These are phyloP conservation scores for Megalurothrips usitatus DNA, from an alignment of 2,888 invertebrate genomes.

Conservation along the genomic window DNA sequence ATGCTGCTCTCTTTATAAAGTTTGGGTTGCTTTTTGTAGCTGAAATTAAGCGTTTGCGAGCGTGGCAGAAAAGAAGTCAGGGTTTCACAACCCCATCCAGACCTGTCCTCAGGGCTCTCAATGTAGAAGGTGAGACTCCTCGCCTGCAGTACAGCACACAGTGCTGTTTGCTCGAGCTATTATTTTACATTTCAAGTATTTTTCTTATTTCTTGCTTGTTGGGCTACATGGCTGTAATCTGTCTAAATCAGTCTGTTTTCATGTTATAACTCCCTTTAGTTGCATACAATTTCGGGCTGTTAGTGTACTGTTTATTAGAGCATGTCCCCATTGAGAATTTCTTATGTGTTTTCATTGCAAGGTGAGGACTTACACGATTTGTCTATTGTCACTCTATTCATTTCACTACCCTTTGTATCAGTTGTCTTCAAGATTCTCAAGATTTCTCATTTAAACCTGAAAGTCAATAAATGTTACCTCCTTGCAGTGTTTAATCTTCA, in stretches of 20 bases:
- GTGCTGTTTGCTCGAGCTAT: not conserved
- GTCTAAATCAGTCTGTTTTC: not conserved
- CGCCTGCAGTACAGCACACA: conserved; percentile 1
- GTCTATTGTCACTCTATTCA: too few relatives aligned
- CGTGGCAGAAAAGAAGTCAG: conserved; percentile 34
- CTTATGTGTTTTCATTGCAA: too few relatives aligned
- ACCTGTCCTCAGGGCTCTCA: conserved; percentile 35
- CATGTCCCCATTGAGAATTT: too few relatives aligned
- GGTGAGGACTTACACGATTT: too few relatives aligned
- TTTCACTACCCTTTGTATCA: too few relatives aligned
- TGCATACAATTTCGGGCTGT: too few relatives aligned
- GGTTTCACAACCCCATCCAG: conserved; percentile 39
- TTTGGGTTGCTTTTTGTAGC: conserved; percentile 39
- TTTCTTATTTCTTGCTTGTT: conserved; percentile 8
- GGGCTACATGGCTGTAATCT: not conserved
- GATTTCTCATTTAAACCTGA: too few relatives aligned
- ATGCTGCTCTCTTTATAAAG: conserved; percentile 14
- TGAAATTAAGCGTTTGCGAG: conserved; percentile 44
- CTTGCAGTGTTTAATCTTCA: too few relatives aligned
- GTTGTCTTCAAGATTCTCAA: too few relatives aligned
- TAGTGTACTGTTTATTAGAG: too few relatives aligned
- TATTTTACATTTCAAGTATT: not conserved
- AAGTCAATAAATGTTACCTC: too few relatives aligned
- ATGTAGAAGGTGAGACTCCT: conserved; percentile 36
- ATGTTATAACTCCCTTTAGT: too few relatives aligned